A percentile compares a stretch with the other conserved stretches of the same genome.
Conservation (phyloP, 1,140 invertebrate species). For the Eumeta japonica region DNA sequence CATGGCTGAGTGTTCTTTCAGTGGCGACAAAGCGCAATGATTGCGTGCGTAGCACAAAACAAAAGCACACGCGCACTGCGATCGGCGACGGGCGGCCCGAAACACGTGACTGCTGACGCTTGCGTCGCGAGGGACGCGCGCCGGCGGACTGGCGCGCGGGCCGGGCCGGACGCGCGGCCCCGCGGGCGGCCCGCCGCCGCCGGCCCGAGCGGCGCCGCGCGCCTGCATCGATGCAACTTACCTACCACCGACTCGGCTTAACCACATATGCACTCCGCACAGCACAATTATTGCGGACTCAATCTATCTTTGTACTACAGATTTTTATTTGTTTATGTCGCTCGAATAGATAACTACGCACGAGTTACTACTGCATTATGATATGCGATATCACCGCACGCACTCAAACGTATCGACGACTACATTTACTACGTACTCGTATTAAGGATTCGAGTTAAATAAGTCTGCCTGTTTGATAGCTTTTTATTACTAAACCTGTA, state of each 20-base stretch:
- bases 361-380: too few species aligned
- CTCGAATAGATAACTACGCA: too few species aligned
- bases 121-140: slow-evolving; percentile 47
- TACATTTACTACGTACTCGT: too few species aligned
- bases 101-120: slow-evolving; percentile 23
- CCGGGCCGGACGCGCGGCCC: slow-evolving; percentile 29
- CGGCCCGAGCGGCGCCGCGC: slow-evolving; percentile 15
- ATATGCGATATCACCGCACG: too few species aligned
- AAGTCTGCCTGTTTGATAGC: too few species aligned
- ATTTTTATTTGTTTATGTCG: too few species aligned
- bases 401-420: too few species aligned
- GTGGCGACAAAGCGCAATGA: slow-evolving; percentile 9
- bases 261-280: slow-evolving; percentile 1
- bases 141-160: slow-evolving; percentile 42
- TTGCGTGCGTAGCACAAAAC: slow-evolving; percentile 24
- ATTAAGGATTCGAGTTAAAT: too few species aligned
- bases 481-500: too few species aligned
- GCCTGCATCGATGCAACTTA: slow-evolving; percentile 37
- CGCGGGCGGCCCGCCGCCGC: slow-evolving; percentile 10
- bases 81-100: slow-evolving; percentile 19
- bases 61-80: slow-evolving; percentile 37
- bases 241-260: slow-evolving; percentile 22
- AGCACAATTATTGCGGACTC: not conserved
- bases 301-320: too few species aligned
- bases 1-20: slow-evolving; percentile 42